Conservation (phyloP, 2,113 vertebrate genomes). For the Salvelinus namaycush region DNA sequence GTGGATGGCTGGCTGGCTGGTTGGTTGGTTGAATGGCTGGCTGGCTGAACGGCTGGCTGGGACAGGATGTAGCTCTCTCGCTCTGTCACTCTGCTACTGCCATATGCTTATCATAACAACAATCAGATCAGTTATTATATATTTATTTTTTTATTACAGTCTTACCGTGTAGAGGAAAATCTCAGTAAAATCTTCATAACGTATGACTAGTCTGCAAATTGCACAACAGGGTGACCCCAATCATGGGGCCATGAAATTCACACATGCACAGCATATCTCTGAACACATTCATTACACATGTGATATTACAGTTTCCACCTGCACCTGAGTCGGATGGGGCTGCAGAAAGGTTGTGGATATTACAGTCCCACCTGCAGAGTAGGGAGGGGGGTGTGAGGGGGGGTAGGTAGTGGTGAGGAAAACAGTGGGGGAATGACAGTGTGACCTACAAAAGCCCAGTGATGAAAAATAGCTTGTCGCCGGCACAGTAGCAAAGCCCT, state of each 20-base stretch:
- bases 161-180: too few species aligned
- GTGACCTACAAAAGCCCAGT: slow-evolving; percentile 55
- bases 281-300: slow-evolving; percentile 47
- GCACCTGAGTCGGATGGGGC: not conserved
- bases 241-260: slow-evolving; percentile 18
- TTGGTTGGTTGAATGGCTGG: slow-evolving; percentile 18
- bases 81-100: not conserved
- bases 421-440: slow-evolving; percentile 48
- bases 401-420: slow-evolving; percentile 7
- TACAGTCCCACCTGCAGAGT: slow-evolving; percentile 17
- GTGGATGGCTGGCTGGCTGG: slow-evolving; percentile 37
- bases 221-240: not conserved
- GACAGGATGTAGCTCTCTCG: slow-evolving; percentile 38
- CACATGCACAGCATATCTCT: slow-evolving; percentile 10
- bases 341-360: not conserved
- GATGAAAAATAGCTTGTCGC: slow-evolving; percentile 54
- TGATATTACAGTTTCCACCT: not conserved
- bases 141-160: too few species aligned
- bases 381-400: not conserved
- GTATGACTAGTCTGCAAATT: not conserved
- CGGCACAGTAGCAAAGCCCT: slow-evolving; percentile 32
- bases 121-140: slow-evolving; percentile 1
- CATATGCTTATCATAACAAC: not conserved
- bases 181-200: slow-evolving; percentile 15
- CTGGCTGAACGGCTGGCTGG: slow-evolving; percentile 30